These are phyloP conservation scores for Sphaerodactylus townsendi DNA, from an alignment of 2,113 vertebrate genomes.

Conservation along the genomic window DNA sequence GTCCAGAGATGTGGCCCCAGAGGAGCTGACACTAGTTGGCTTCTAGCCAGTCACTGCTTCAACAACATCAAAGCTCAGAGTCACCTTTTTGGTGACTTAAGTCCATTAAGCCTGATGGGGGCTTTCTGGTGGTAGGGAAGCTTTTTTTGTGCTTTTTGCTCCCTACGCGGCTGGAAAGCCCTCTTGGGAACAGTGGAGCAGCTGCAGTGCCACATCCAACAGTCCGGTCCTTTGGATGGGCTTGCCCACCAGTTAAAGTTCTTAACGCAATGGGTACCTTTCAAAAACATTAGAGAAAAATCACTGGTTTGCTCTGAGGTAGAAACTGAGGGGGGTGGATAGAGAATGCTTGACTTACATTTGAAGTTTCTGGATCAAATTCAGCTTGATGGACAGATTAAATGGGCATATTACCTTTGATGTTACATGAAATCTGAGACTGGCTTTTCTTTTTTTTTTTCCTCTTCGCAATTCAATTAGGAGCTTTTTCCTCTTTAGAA, in stretches of 20 bases:
- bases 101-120: too few relatives aligned
- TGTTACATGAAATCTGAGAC: constrained; percentile 31
- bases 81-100: too few relatives aligned
- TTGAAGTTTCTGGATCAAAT: constrained; percentile 24
- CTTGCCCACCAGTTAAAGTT: constrained; percentile 20
- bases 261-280: constrained; percentile 18
- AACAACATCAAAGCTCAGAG: too few relatives aligned
- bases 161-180: too few relatives aligned
- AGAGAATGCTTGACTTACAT: neutral
- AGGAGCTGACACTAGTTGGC: too few relatives aligned
- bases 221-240: too few relatives aligned
- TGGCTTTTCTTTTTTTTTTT: neutral
- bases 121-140: too few relatives aligned
- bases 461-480: constrained; percentile 20
- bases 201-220: too few relatives aligned
- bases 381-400: constrained; percentile 30
- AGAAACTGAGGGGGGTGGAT: neutral
- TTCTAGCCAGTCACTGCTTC: too few relatives aligned
- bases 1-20: too few relatives aligned
- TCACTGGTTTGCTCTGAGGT: neutral
- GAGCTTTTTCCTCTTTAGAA: constrained; percentile 19
- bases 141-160: too few relatives aligned
- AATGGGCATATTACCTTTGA: constrained; percentile 32
- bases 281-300: neutral
- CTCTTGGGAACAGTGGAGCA: too few relatives aligned